phyloP scores from a whole-genome alignment of 1,140 invertebrate genomes.

The Eurosta solidaginis region DNA sequence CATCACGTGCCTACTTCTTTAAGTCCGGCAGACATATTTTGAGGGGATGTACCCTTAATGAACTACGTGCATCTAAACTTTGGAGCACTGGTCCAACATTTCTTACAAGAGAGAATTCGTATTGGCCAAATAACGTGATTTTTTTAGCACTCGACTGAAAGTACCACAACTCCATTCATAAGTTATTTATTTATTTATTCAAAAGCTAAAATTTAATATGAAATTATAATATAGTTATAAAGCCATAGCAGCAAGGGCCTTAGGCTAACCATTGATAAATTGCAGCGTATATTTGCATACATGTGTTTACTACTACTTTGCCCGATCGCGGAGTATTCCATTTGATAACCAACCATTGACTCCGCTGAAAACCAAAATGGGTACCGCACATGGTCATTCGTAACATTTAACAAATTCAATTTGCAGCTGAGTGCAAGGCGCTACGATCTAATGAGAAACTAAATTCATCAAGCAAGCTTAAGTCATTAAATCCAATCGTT shows the following conservation, averaged over 20 bases:
- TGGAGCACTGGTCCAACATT: constrained; percentile 56
- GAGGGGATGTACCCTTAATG: constrained; percentile 37
- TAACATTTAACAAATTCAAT: constrained; percentile 7
- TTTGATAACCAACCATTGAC: not conserved
- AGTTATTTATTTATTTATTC: too few species aligned
- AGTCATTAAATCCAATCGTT: constrained; percentile 36
- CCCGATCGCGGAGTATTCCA: not conserved
- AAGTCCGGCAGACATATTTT: constrained; percentile 56
- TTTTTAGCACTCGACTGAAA: constrained; percentile 8
- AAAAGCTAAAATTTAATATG: too few species aligned
- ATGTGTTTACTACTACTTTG: constrained; percentile 1
- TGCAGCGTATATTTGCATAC: constrained; percentile 30
- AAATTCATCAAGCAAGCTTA: constrained; percentile 14
- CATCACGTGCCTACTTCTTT: constrained; percentile 44
- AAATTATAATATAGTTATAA: too few species aligned
- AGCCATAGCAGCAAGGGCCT: too few species aligned
- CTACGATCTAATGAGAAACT: not conserved
- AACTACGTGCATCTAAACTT: constrained; percentile 40
- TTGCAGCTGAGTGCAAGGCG: not conserved
- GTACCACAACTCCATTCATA: constrained; percentile 22
- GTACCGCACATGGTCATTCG: constrained; percentile 24
- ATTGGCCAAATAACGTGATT: constrained; percentile 17
- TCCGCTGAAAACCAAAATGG: not conserved
- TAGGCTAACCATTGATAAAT: too few species aligned
- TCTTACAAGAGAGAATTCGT: not conserved